Percentiles rank a stretch among this genome's conserved stretches.
Evolutionary conservation across 2,888 invertebrate species (phyloP).

Genomic region (Lycocerus yunnanus): DNA sequence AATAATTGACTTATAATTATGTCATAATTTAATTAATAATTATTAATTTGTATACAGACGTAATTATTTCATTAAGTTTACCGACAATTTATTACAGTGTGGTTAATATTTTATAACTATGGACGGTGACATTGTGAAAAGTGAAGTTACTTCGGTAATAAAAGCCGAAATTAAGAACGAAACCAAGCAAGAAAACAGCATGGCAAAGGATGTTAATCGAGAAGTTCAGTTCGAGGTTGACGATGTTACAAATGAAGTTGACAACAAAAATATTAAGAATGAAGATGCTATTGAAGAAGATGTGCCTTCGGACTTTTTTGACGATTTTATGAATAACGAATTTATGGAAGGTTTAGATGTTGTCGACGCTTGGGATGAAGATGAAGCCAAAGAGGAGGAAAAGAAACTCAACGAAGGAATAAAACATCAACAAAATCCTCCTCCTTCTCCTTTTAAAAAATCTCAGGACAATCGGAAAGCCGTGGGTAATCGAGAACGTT

Average conservation of each 20-base stretch:
- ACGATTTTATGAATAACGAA: conserved; percentile 54
- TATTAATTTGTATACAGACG: background rate
- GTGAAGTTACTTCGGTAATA: background rate
- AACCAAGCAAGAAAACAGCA: background rate
- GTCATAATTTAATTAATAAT: background rate
- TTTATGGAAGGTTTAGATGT: conserved; percentile 56
- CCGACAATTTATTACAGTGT: background rate
- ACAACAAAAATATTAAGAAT: background rate
- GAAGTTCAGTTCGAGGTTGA: background rate
- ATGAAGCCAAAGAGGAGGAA: conserved; percentile 15
- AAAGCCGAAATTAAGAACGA: background rate
- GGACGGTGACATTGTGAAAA: background rate
- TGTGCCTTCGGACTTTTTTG: conserved; percentile 54
- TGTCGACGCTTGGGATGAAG: conserved; percentile 51
- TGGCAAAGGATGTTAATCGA: background rate
- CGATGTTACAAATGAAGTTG: background rate
- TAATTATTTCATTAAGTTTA: background rate
- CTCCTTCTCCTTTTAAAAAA: background rate
- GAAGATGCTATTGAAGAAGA: conserved; percentile 46
- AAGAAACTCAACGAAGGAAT: background rate
- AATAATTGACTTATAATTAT: background rate
- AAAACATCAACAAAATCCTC: background rate
- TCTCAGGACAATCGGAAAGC: background rate
- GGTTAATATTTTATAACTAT: background rate
- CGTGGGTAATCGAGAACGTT: background rate